phyloP scores from a whole-genome alignment of 2,797 vertebrate species.

The Myotis findleyi region DNA sequence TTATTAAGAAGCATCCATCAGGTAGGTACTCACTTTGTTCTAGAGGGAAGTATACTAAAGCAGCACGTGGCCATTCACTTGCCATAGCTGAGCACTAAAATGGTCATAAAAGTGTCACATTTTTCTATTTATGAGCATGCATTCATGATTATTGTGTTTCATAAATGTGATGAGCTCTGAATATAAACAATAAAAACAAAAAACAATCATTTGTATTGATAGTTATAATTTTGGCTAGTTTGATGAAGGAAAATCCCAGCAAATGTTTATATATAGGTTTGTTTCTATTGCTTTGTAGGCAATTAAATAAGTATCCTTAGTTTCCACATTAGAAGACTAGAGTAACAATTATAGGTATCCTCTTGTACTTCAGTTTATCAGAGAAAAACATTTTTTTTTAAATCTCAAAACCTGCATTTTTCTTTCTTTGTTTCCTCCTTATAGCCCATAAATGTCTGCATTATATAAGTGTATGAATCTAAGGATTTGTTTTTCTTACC shows the following conservation, averaged over 20 bases:
- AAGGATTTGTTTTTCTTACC: slow-evolving; percentile 45
- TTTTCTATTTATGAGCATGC: background rate
- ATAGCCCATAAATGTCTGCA: background rate
- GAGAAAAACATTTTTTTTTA: background rate
- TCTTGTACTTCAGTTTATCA: background rate
- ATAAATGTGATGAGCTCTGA: background rate
- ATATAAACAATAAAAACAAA: background rate
- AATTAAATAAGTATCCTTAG: background rate
- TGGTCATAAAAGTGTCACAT: background rate
- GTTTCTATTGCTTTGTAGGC: background rate
- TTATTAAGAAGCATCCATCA: background rate
- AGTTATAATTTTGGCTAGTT: slow-evolving; percentile 17
- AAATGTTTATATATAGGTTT: background rate
- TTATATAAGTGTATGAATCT: slow-evolving; percentile 23
- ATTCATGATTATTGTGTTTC: background rate
- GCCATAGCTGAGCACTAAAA: background rate
- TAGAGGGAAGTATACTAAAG: background rate
- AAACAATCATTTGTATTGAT: background rate
- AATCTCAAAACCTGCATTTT: slow-evolving; percentile 26
- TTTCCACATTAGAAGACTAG: background rate
- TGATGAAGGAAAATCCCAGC: background rate
- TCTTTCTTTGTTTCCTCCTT: background rate
- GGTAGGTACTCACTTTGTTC: background rate
- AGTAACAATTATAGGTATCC: background rate
- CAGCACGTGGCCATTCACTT: background rate